A percentile compares a stretch with the other conserved stretches of the same genome.
Evolutionary conservation across 2,888 invertebrate species (phyloP).

Genomic region (Nephrotoma appendiculata): DNA sequence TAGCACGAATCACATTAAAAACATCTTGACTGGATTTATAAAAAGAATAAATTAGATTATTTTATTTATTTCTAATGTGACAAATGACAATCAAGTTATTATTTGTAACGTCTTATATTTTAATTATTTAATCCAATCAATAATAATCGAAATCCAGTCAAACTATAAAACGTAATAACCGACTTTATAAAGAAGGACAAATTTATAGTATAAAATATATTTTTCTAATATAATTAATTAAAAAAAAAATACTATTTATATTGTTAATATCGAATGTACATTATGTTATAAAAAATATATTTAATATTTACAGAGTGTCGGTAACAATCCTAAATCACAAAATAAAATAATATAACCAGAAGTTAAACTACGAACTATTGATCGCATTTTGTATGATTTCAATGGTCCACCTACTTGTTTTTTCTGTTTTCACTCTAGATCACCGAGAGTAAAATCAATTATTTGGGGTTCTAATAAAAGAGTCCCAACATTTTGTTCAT

Average conservation of each 20-base stretch:
- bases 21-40: neutral
- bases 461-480: too few species aligned
- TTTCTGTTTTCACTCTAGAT: too few species aligned
- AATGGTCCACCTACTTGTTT: too few species aligned
- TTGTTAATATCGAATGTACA: neutral
- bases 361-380: too few species aligned
- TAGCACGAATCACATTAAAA: neutral
- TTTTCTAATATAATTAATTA: neutral
- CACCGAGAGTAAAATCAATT: too few species aligned
- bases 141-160: neutral
- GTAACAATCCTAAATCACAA: too few species aligned
- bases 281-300: too few species aligned
- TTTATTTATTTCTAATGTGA: neutral
- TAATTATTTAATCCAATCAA: too few species aligned
- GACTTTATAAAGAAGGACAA: neutral
- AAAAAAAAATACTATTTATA: neutral
- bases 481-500: too few species aligned
- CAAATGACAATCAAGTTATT: neutral
- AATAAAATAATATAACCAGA: too few species aligned
- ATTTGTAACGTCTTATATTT: neutral
- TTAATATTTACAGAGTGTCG: too few species aligned
- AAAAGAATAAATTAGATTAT: neutral
- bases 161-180: neutral
- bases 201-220: neutral
- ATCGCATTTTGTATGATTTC: too few species aligned